These are phyloP conservation scores for Drosophila buzzatii DNA, from an alignment of 2,888 invertebrate genomes.

Conservation along the genomic window DNA sequence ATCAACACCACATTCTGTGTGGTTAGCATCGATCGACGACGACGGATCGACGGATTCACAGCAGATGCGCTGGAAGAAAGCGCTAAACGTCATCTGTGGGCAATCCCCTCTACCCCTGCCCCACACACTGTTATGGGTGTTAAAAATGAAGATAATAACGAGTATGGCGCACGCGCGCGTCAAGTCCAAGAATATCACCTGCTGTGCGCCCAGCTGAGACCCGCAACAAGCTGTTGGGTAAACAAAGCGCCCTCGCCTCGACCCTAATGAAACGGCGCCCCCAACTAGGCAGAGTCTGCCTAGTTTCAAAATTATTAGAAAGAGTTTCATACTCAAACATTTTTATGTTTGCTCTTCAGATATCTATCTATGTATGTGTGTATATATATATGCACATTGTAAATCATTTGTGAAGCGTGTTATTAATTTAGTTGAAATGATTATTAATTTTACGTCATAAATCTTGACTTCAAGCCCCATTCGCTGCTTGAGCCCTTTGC, in stretches of 20 bases:
- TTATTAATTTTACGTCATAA: constrained; percentile 76
- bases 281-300: constrained; percentile 20
- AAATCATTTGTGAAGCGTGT: constrained; percentile 63
- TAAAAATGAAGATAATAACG: constrained; percentile 81
- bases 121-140: constrained; percentile 53
- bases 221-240: constrained; percentile 46
- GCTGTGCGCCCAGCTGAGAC: constrained; percentile 53
- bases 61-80: constrained; percentile 62
- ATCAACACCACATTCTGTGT: constrained; percentile 73
- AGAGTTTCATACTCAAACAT: constrained; percentile 50
- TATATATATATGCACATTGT: constrained; percentile 66
- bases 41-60: neutral
- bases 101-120: neutral
- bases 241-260: constrained; percentile 46
- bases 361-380: neutral
- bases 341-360: neutral
- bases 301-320: constrained; percentile 58
- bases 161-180: constrained; percentile 70
- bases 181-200: constrained; percentile 71
- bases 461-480: constrained; percentile 49
- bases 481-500: constrained; percentile 44
- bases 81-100: constrained; percentile 59
- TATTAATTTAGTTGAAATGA: constrained; percentile 80
- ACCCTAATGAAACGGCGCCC: constrained; percentile 58
- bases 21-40: constrained; percentile 33